Evolutionary conservation across 2,888 invertebrate species (phyloP).

Genomic region (Pyrrhia umbra): DNA sequence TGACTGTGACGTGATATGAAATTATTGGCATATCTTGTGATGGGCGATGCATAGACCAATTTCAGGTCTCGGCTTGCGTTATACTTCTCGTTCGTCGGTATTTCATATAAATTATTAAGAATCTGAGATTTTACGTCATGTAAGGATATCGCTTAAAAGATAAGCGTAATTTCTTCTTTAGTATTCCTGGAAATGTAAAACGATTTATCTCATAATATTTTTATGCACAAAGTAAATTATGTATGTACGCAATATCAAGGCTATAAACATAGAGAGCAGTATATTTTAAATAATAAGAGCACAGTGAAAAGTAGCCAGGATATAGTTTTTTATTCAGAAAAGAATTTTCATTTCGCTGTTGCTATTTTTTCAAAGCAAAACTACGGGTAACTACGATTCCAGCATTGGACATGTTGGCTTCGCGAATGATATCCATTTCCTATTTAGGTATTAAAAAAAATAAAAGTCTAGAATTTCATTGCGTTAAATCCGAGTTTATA

Average conservation of each 20-base stretch:
- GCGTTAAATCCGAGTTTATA: neutral
- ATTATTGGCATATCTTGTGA: constrained; percentile 24
- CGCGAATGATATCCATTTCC: constrained; percentile 15
- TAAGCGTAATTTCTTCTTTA: neutral
- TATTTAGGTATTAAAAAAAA: constrained; percentile 13
- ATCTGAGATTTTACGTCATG: neutral
- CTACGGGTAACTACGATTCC: constrained; percentile 10
- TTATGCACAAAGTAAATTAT: constrained; percentile 5
- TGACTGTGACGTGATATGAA: constrained; percentile 44
- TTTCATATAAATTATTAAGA: neutral
- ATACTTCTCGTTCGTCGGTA: neutral
- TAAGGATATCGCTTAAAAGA: neutral
- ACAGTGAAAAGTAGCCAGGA: constrained; percentile 18
- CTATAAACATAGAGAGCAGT: constrained; percentile 18
- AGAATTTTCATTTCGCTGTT: constrained; percentile 42
- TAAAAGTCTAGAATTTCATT: neutral
- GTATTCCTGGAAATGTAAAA: constrained; percentile 1
- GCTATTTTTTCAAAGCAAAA: constrained; percentile 42
- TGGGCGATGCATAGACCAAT: constrained; percentile 1
- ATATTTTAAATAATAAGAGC: constrained; percentile 38
- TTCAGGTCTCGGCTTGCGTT: neutral
- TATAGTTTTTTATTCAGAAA: constrained; percentile 39
- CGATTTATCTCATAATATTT: neutral
- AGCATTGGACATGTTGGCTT: constrained; percentile 15
- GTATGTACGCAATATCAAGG: constrained; percentile 5